phyloP scores from a whole-genome alignment of 2,888 invertebrate genomes.

The Cephus pulcher region DNA sequence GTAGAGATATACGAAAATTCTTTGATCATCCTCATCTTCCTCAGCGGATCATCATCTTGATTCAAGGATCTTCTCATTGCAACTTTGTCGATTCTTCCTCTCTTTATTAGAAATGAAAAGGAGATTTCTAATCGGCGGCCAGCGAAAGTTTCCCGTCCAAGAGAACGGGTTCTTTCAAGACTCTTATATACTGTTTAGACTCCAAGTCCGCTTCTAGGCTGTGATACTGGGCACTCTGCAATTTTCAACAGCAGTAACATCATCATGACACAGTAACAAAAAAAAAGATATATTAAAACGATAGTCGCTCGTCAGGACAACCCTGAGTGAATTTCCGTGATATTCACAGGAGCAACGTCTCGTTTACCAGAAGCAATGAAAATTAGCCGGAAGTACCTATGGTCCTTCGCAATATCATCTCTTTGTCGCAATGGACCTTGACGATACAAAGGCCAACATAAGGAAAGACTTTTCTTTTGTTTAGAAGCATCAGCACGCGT shows the following conservation, averaged over 20 bases:
- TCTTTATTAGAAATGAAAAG: conserved; percentile 26
- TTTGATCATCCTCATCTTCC: not conserved
- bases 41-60: not conserved
- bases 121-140: conserved; percentile 24
- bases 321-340: not conserved
- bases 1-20: not conserved
- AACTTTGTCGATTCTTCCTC: conserved; percentile 10
- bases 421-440: not conserved
- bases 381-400: not conserved
- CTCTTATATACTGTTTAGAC: not conserved
- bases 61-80: not conserved
- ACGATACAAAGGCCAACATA: not conserved
- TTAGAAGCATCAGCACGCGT: not conserved
- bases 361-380: not conserved
- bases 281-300: not conserved
- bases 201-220: not conserved
- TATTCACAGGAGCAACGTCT: not conserved
- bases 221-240: not conserved
- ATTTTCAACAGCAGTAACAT: not conserved
- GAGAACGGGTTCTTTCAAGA: conserved; percentile 3
- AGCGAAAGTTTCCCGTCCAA: conserved; percentile 39
- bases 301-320: not conserved
- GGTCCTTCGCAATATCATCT: not conserved
- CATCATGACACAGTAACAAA: not conserved
- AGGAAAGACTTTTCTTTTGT: not conserved